Evolutionary conservation across 2,888 invertebrate genomes (phyloP).

Genomic region (Hermodice carunculata): DNA sequence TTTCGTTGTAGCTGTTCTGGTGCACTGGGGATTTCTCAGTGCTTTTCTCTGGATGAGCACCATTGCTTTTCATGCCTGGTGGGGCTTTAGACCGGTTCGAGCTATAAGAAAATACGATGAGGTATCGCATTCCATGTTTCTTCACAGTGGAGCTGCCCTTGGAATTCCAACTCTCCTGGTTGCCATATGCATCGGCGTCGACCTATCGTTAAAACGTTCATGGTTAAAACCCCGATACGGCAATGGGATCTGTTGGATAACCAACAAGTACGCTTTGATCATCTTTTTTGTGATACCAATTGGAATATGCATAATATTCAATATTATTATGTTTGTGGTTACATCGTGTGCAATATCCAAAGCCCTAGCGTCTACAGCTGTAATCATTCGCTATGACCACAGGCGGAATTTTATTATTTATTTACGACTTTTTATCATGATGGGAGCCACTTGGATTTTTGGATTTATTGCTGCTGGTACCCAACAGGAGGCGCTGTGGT

Average conservation of each 20-base stretch:
- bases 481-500: conserved; percentile 8
- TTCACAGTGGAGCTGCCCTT: too few relatives aligned
- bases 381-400: background rate
- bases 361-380: background rate
- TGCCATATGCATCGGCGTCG: background rate
- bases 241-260: background rate
- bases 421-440: background rate
- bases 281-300: background rate
- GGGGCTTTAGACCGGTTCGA: conserved; percentile 1
- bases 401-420: background rate
- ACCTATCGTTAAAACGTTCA: background rate
- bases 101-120: too few relatives aligned
- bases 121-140: too few relatives aligned
- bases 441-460: conserved; percentile 5
- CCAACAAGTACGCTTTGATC: background rate
- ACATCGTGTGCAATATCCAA: background rate
- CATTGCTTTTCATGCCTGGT: background rate
- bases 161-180: background rate
- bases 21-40: background rate
- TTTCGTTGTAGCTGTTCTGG: background rate
- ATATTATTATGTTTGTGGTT: background rate
- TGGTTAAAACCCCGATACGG: conserved; percentile 1
- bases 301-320: background rate
- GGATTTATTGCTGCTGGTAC: conserved; percentile 8
- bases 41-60: conserved; percentile 7